Evolutionary conservation across 2,888 invertebrate species (phyloP).

Genomic region (Octodonta nipae): DNA sequence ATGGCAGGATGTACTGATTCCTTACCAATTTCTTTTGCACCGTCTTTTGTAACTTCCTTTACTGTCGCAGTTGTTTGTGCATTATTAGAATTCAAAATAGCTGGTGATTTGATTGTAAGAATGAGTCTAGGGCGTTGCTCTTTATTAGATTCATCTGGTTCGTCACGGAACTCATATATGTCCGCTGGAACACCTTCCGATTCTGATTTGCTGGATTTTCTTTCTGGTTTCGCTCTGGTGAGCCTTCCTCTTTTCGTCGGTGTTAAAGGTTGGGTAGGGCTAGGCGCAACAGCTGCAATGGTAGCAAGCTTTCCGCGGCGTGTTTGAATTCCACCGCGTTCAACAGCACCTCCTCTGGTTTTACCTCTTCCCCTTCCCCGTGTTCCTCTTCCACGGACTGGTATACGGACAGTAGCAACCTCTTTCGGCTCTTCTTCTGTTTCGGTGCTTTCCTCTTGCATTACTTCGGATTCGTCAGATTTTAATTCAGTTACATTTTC

Average conservation of each 20-base stretch:
- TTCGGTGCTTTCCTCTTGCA: conserved; percentile 6
- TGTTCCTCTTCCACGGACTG: conserved; percentile 21
- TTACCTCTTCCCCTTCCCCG: conserved; percentile 30
- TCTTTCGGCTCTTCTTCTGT: neutral
- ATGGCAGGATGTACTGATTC: conserved; percentile 27
- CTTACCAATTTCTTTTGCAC: conserved; percentile 20
- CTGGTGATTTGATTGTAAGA: conserved; percentile 66
- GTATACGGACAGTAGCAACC: conserved; percentile 3
- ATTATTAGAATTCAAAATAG: conserved; percentile 30
- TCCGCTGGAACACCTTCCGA: conserved; percentile 49
- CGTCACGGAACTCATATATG: conserved; percentile 83
- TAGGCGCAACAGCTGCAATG: conserved; percentile 1
- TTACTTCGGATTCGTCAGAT: conserved; percentile 10
- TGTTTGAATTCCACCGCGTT: conserved; percentile 41
- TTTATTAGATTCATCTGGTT: conserved; percentile 59
- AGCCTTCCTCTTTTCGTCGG: conserved; percentile 32
- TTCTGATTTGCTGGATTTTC: conserved; percentile 42
- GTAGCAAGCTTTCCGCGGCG: conserved; percentile 33
- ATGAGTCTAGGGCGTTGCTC: conserved; percentile 61
- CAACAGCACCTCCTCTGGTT: conserved; percentile 15
- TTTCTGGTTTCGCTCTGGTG: conserved; percentile 41
- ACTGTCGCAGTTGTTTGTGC: conserved; percentile 34
- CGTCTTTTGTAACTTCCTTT: conserved; percentile 34
- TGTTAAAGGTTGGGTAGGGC: neutral
- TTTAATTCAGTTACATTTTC: conserved; percentile 15